A percentile compares a stretch with the other conserved stretches of the same genome.
Evolutionary conservation across 2,888 invertebrate genomes (phyloP).

Genomic region (Cantharis lateralis): DNA sequence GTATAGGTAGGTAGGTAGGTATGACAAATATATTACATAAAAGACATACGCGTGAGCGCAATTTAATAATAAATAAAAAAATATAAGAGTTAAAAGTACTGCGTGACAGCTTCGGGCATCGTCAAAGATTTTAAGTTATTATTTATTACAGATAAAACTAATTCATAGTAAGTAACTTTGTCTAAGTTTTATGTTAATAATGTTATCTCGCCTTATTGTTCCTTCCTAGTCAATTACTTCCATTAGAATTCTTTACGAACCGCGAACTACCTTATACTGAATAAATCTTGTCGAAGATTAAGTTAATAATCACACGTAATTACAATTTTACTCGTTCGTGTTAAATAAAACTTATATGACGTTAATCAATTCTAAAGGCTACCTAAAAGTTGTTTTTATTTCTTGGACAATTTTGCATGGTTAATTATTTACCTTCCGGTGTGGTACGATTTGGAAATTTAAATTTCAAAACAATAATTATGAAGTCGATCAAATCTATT

Average conservation of each 20-base stretch:
- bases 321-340: too few relatives aligned
- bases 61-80: constrained; percentile 43
- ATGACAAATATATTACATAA: constrained; percentile 1
- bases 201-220: constrained; percentile 13
- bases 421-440: too few relatives aligned
- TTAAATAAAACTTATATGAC: too few relatives aligned
- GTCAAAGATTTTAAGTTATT: constrained; percentile 50
- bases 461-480: background rate
- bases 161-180: constrained; percentile 41
- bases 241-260: background rate
- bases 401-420: too few relatives aligned
- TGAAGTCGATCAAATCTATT: background rate
- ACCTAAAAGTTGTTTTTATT: too few relatives aligned
- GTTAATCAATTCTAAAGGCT: too few relatives aligned
- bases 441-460: too few relatives aligned
- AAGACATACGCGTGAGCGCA: constrained; percentile 39
- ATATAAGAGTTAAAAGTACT: constrained; percentile 39
- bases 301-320: too few relatives aligned
- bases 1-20: background rate
- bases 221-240: constrained; percentile 34
- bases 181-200: constrained; percentile 30
- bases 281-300: background rate
- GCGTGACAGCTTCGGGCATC: constrained; percentile 47
- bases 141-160: constrained; percentile 49
- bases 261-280: background rate